Percentiles rank a stretch among this genome's conserved stretches.
These are phyloP conservation scores for Nomia melanderi DNA, from an alignment of 1,140 invertebrate species.

Conservation along the genomic window DNA sequence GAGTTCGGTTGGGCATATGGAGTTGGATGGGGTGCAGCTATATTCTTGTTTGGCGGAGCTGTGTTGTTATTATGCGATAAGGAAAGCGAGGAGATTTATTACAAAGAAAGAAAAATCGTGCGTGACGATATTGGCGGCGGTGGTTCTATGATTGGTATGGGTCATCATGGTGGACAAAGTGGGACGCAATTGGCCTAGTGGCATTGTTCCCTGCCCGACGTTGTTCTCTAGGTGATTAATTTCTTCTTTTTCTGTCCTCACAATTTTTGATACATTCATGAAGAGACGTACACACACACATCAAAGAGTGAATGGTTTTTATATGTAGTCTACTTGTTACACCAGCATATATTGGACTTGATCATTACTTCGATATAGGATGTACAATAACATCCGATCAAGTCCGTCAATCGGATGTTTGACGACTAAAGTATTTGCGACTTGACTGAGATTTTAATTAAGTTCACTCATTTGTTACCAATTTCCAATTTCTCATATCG, in stretches of 20 bases:
- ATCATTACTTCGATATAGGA: conserved; percentile 51
- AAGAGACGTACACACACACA: conserved; percentile 53
- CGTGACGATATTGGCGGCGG: conserved; percentile 84
- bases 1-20: conserved; percentile 99
- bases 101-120: conserved; percentile 95
- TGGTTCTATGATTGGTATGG: conserved; percentile 75
- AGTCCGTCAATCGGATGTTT: conserved; percentile 15
- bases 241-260: conserved; percentile 61
- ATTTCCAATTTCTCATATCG: conserved; percentile 52
- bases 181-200: conserved; percentile 84
- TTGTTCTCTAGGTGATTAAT: conserved; percentile 84
- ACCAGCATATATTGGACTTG: conserved; percentile 47
- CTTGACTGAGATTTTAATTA: conserved; percentile 30
- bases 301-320: conserved; percentile 64
- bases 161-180: conserved; percentile 74
- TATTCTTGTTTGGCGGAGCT: conserved; percentile 96
- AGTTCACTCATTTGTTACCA: conserved; percentile 33
- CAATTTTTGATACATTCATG: conserved; percentile 54
- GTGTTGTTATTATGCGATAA: conserved; percentile 97
- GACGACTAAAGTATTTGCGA: conserved; percentile 25
- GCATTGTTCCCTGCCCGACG: conserved; percentile 89
- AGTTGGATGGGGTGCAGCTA: conserved; percentile 97
- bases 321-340: conserved; percentile 55
- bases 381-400: conserved; percentile 36
- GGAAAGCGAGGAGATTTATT: conserved; percentile 98